Base-by-base conservation (phyloP, 2,113 vertebrate species). In the Cynocephalus volans region DNA sequence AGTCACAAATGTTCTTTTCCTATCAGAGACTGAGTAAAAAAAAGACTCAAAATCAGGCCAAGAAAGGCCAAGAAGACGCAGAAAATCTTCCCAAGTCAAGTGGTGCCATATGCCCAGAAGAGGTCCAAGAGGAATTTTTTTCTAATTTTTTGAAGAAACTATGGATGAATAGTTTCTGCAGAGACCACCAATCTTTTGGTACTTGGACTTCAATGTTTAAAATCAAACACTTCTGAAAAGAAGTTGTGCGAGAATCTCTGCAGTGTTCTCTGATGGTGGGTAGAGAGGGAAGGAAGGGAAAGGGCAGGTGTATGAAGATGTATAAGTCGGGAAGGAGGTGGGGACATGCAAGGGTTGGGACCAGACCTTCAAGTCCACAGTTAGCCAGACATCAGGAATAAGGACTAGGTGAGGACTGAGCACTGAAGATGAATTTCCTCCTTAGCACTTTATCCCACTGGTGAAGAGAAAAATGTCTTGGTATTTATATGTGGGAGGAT, bases 11-110 rank as follows among this genome's bases (percentile, higher is more conserved):
- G 31, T 5, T 85, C 8, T 9, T 64, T 14, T 41, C 2, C 3
- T 64, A 26, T 18, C 0, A 7, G 3, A 31, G 19, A 2, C 4
- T 2, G 1, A 1, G 2, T 12, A n/a, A 70, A 10, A 77, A 33
- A 3, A 56, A 9, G 10, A 31, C 5, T 3, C 4, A 9, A 58
- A 15, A 82, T 10, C 12, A 60, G 7, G 10, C 5, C 21, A 28
- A 81, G 12, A 3, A 0, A 0, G 14, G 65, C 1, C 18, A 95
- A 54, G 26, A 60, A n/a, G 36, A 3, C 41, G 9, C 0, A 0
- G 17, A 33, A 2, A 4, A 7, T 1, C 8, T 12, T 31, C 15
- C 31, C 11, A 11, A 41, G 36, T 10, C 31, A 19, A 3, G 23
- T 17, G 31, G 12, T n/a, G 2, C 50, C 7, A 0, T 17, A 0